These are phyloP conservation scores for Ptychadena robeensis DNA, from an alignment of 2,797 vertebrate genomes.

Conservation along the genomic window DNA sequence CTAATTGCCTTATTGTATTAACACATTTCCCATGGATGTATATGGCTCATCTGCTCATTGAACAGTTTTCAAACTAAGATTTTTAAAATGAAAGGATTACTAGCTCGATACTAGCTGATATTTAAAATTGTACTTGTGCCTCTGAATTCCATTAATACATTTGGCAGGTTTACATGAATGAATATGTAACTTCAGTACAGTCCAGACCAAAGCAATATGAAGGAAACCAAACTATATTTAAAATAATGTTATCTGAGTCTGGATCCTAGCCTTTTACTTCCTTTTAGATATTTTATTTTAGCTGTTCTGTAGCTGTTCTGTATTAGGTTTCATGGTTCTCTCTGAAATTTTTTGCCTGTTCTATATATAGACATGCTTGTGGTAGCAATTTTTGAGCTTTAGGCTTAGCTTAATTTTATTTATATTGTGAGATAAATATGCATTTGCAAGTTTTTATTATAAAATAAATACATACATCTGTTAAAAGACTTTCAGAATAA, in stretches of 20 bases:
- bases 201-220: conserved; percentile 59
- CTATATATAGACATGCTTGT: too few relatives aligned
- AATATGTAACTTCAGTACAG: conserved; percentile 56
- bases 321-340: conserved; percentile 15
- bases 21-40: too few relatives aligned
- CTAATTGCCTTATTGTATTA: too few relatives aligned
- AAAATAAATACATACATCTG: not conserved
- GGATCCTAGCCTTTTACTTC: conserved; percentile 57
- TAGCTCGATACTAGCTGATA: conserved; percentile 65
- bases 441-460: not conserved
- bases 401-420: not conserved
- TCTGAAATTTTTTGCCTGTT: conserved; percentile 17
- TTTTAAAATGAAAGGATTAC: conserved; percentile 56
- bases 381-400: too few relatives aligned
- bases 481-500: too few relatives aligned
- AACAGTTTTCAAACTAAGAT: not conserved
- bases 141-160: conserved; percentile 65
- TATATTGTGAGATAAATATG: not conserved
- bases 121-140: conserved; percentile 63
- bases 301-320: not conserved
- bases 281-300: conserved; percentile 44
- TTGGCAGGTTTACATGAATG: conserved; percentile 62
- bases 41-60: not conserved
- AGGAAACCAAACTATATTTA: conserved; percentile 67
- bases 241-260: conserved; percentile 64